Conservation (phyloP, 92 coral and sea anemone species). For the Paragorgia papillata region DNA sequence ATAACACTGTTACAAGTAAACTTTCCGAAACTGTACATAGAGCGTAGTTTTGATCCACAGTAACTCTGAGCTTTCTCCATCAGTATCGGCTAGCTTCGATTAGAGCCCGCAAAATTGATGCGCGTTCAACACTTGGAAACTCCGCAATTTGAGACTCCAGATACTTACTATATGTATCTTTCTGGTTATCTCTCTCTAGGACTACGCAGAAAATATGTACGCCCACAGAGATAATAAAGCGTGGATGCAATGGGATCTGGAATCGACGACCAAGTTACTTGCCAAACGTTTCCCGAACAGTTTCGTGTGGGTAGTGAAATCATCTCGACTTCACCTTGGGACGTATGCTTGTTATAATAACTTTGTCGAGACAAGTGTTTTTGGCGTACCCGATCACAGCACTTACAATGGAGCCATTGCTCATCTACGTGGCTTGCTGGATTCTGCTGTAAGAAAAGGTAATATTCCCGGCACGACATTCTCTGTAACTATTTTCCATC, state of each 20-base stretch:
- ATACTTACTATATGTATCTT: too few species aligned
- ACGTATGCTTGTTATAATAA: slow-evolving; percentile 90
- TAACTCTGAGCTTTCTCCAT: too few species aligned
- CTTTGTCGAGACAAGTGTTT: slow-evolving; percentile 81
- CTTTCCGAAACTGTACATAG: too few species aligned
- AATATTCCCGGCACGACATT: too few species aligned
- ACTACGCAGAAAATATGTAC: slow-evolving; percentile 88
- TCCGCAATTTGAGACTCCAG: too few species aligned
- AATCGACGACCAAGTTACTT: slow-evolving; percentile 77
- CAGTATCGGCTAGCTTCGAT: too few species aligned
- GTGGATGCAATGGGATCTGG: slow-evolving; percentile 95
- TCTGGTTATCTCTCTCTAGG: too few species aligned
- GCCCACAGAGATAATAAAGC: slow-evolving; percentile 71
- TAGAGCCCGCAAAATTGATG: too few species aligned
- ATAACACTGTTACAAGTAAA: too few species aligned
- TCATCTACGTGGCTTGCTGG: slow-evolving; percentile 69
- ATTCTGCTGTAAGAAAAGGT: slow-evolving; percentile 76
- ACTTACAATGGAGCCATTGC: slow-evolving; percentile 73
- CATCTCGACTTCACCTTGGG: slow-evolving; percentile 74
- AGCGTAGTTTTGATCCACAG: too few species aligned
- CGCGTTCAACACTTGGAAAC: too few species aligned
- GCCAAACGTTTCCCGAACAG: slow-evolving; percentile 86
- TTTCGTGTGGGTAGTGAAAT: slow-evolving; percentile 91
- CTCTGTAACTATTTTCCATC: too few species aligned
- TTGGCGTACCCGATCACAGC: slow-evolving; percentile 94